These are phyloP conservation scores for Heliconius congener DNA, from an alignment of 1,140 invertebrate species.

Conservation along the genomic window DNA sequence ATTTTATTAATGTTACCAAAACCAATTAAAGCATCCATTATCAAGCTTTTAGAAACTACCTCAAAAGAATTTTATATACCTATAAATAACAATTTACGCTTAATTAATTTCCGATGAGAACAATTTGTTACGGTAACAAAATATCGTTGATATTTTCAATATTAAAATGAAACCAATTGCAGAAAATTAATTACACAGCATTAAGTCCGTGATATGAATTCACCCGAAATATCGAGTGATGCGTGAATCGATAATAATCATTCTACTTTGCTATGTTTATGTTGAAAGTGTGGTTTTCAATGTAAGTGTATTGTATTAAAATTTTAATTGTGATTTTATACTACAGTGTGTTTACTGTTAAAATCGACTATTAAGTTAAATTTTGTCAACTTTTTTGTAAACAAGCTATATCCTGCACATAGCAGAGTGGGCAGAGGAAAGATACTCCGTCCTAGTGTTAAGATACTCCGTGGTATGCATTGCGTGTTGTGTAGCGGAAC, in stretches of 20 bases:
- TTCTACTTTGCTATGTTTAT: slow-evolving; percentile 15
- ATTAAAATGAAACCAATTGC: slow-evolving; percentile 31
- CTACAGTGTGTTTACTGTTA: background rate
- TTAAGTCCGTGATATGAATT: slow-evolving; percentile 34
- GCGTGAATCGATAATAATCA: slow-evolving; percentile 28
- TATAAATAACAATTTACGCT: slow-evolving; percentile 15
- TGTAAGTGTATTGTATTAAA: slow-evolving; percentile 7
- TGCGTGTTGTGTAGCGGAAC: no score
- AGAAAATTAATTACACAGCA: slow-evolving; percentile 39
- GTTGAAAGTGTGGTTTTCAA: slow-evolving; percentile 15
- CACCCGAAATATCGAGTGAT: slow-evolving; percentile 31
- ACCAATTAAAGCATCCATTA: background rate
- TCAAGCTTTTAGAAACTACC: background rate
- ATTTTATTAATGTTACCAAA: background rate
- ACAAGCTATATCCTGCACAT: no score
- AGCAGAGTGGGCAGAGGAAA: no score
- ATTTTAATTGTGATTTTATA: background rate
- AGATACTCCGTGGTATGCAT: no score
- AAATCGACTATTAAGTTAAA: background rate
- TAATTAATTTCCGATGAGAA: slow-evolving; percentile 26
- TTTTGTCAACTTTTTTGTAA: no score
- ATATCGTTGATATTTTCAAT: slow-evolving; percentile 34
- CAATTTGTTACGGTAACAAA: slow-evolving; percentile 26
- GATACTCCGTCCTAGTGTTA: no score
- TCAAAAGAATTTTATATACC: background rate